Evolutionary conservation across 2,797 vertebrate genomes (phyloP).

Genomic region (Hapalemur alaotrensis): DNA sequence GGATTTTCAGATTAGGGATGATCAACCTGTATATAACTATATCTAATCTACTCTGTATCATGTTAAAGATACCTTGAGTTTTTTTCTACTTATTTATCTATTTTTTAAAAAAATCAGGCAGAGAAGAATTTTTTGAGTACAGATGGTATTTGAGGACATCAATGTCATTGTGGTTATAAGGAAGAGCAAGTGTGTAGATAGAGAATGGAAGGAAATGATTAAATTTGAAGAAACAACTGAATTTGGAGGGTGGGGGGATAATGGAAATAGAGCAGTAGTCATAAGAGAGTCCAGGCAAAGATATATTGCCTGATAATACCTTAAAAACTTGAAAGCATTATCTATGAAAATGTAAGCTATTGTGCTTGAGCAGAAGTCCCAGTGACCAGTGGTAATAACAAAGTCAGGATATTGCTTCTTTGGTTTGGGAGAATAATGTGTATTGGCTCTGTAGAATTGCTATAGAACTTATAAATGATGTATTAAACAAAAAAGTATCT

Average conservation of each 20-base stretch:
- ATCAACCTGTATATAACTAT: not conserved
- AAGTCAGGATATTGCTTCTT: not conserved
- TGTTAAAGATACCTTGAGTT: not conserved
- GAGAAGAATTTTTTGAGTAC: not conserved
- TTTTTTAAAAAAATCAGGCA: not conserved
- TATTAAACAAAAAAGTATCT: not conserved
- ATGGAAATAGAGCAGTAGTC: not conserved
- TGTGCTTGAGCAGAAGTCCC: not conserved
- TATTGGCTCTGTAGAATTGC: constrained; percentile 18
- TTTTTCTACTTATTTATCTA: not conserved
- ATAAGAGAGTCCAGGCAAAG: not conserved
- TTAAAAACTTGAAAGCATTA: not conserved
- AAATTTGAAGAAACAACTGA: not conserved
- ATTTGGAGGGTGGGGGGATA: not conserved
- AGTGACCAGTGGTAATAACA: not conserved
- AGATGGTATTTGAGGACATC: not conserved
- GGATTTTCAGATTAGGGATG: not conserved
- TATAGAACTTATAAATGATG: constrained; percentile 31
- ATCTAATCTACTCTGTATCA: too few species aligned
- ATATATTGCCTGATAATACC: not conserved
- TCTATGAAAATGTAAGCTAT: not conserved
- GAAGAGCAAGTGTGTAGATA: not conserved
- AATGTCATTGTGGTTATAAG: not conserved
- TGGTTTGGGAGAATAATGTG: not conserved
- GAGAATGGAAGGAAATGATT: not conserved